phyloP scores from a whole-genome alignment of 2,113 vertebrate genomes.

The Amblyopsis rosae region DNA sequence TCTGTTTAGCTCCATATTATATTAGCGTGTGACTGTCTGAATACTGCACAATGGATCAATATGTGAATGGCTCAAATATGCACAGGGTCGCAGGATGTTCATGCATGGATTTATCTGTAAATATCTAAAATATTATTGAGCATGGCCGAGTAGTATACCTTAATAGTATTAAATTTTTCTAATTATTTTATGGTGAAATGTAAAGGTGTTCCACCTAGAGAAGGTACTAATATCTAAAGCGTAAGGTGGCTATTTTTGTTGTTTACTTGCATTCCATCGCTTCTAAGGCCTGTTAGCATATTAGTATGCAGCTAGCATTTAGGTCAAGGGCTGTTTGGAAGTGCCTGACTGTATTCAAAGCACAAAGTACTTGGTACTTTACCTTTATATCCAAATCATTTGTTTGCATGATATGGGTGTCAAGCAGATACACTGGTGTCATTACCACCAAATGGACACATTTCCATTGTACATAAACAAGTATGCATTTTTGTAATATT shows the following conservation, averaged over 20 bases:
- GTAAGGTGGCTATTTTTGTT: conserved; percentile 14
- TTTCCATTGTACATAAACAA: neutral
- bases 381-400: conserved; percentile 37
- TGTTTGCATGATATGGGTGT: conserved; percentile 52
- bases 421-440: conserved; percentile 29
- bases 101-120: too few species aligned
- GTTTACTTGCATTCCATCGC: conserved; percentile 10
- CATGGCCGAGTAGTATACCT: too few species aligned
- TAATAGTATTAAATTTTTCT: neutral
- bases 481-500: conserved; percentile 2
- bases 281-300: conserved; percentile 2
- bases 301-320: conserved; percentile 48
- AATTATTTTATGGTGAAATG: conserved; percentile 14
- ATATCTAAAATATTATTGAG: too few species aligned
- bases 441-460: conserved; percentile 12
- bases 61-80: neutral
- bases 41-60: neutral
- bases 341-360: conserved; percentile 32
- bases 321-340: conserved; percentile 44
- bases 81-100: neutral
- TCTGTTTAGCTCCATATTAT: conserved; percentile 18
- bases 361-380: conserved; percentile 25
- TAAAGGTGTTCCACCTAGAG: conserved; percentile 14
- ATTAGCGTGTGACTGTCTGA: neutral
- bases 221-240: conserved; percentile 23